Evolutionary conservation across 2,888 invertebrate genomes (phyloP).

Genomic region (Linyphia triangularis): DNA sequence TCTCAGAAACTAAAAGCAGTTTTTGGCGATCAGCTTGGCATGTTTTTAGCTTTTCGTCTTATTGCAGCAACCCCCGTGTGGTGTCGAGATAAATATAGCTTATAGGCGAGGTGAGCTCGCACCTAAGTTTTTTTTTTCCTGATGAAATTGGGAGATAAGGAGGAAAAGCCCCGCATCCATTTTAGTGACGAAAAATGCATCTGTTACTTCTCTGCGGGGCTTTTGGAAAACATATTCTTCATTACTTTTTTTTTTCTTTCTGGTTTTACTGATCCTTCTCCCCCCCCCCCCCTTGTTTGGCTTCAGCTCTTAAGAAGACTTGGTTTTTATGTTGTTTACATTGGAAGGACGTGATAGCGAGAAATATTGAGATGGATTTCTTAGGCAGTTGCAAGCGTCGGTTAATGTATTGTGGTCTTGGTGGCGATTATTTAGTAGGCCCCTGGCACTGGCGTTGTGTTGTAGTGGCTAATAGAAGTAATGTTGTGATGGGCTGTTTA

Average conservation of each 20-base stretch:
- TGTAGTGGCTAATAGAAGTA: no score
- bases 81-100: slow-evolving; percentile 66
- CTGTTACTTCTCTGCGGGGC: slow-evolving; percentile 28
- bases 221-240: slow-evolving; percentile 50
- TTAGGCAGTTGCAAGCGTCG: no score
- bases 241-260: slow-evolving; percentile 48
- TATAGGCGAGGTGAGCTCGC: slow-evolving; percentile 58
- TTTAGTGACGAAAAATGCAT: slow-evolving; percentile 60
- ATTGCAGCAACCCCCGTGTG: slow-evolving; percentile 31
- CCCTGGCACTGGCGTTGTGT: no score
- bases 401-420: no score
- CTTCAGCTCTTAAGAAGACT: neutral
- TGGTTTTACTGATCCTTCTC: neutral
- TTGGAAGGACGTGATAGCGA: neutral
- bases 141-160: slow-evolving; percentile 63
- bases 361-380: neutral
- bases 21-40: neutral
- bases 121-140: slow-evolving; percentile 46
- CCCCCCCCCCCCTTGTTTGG: neutral
- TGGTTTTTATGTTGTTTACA: slow-evolving; percentile 28
- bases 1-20: neutral
- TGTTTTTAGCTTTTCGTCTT: neutral
- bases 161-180: slow-evolving; percentile 40
- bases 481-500: no score
- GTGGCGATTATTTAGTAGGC: no score